Evolutionary conservation across 2,888 invertebrate genomes (phyloP), one percentile per base, ranked within the genome.

Genomic region (Augochlorella aurata): DNA sequence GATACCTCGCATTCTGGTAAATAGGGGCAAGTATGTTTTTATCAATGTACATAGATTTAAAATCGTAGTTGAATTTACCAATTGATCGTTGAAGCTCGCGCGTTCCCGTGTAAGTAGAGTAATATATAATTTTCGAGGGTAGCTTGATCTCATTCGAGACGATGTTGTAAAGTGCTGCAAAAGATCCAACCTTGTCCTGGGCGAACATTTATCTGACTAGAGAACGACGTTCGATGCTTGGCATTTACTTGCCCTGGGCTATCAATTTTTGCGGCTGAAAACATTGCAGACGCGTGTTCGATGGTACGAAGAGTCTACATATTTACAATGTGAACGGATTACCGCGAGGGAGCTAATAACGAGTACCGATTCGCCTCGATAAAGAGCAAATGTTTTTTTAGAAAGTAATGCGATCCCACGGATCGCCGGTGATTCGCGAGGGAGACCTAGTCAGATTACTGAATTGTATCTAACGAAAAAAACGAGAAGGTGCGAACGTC

Each of bases 31-130:
- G 10, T 67, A 76, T 49, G 44, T 81, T 87, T 82, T 85, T 84
- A 84, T 84, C 58, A 38, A 45, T 77, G 71, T 78, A 84, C 29
- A 82, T 74, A 79, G 61, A 38, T 84, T 38, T 49, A 76, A n/a
- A 54, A 16, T 44, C 10, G 52, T 71, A 66, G 50, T 67, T 52
- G 54, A 61, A 67, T 29, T 49, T 58, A 73, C 49, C 18, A 66
- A 75, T 74, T 67, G n/a, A 74, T 77, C 74, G 68, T 67, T 54
- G 24, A 74, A 21, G 29, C 45, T 61, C 44, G 75, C 54, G 58
- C 58, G 77, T 66, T 84, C 65, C 10, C 29, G 58, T 49, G 70
- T 74, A 74, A 54, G 54, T 76, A 73, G 68, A 68, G 45, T 70
- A 78, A 52, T 24, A 52, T 74, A n/a, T 70, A 66, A 52, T 75